Evolutionary conservation across 2,113 vertebrate species (phyloP).

Genomic region (Rhynchomys soricoides): DNA sequence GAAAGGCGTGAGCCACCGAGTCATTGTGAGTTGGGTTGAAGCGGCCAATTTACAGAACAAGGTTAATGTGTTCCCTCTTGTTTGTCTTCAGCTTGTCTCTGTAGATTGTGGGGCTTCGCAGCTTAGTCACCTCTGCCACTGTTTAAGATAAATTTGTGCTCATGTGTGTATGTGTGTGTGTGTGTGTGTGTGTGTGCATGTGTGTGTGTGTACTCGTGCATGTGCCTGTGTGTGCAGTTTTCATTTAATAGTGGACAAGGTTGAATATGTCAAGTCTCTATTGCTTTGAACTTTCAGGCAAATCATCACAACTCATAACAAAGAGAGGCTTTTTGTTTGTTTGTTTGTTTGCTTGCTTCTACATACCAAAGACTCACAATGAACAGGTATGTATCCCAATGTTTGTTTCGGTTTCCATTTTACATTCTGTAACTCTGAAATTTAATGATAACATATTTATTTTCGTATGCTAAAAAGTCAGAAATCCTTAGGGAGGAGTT

Average conservation of each 20-base stretch:
- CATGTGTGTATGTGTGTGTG: not conserved
- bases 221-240: not conserved
- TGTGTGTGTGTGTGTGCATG: not conserved
- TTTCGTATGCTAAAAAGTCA: not conserved
- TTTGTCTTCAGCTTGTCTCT: not conserved
- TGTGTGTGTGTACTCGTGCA: not conserved
- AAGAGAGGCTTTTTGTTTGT: not conserved
- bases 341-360: not conserved
- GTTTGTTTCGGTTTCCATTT: not conserved
- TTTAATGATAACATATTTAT: slow-evolving; percentile 57
- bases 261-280: not conserved
- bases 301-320: not conserved
- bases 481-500: accelerated
- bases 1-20: too few species aligned
- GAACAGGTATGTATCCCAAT: not conserved
- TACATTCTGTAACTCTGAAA: slow-evolving; percentile 28
- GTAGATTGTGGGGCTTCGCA: not conserved
- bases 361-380: not conserved
- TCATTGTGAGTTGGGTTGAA: not conserved
- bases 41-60: not conserved
- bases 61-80: not conserved
- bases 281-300: not conserved
- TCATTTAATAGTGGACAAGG: not conserved
- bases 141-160: not conserved
- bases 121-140: not conserved